Base-by-base conservation (phyloP, 2,888 invertebrate genomes). In the Hypsopygia costalis region DNA sequence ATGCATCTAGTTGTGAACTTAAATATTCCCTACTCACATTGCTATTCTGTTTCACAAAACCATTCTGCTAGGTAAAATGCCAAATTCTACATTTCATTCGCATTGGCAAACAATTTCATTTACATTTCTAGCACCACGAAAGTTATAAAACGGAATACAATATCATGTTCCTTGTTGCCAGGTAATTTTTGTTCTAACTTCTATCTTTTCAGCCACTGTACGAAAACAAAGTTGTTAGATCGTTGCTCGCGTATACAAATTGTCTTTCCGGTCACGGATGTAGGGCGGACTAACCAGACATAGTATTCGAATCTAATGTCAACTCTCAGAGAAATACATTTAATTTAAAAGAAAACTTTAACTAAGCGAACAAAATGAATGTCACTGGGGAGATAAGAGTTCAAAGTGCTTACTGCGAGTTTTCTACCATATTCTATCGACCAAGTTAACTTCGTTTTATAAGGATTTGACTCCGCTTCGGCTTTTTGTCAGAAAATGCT, bases 151-250 rank as follows among this genome's bases (percentile, higher is more conserved):
- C 30, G 20, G n/a, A 37, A 22, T 22, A 29, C 21, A 36, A 30
- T 30, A 25, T 37, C 22, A 29, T 29, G 8, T n/a, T n/a, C n/a
- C n/a, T 20, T 36, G 11, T 30, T 21, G 20, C 1, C 21, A 36
- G 36, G 36, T 36, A 30, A 36, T 36, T 36, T 36, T 36, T 36
- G 30, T 11, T 30, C 9, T 38, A 37, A 38, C 38, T 32, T 38
- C 38, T 38, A 33, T 32, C 11, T 31, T 35, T 34, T 36, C 29
- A 29, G 31, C 1, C 28, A 12, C 10, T 11, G 33, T 35, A 33
- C 31, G 34, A 36, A 43, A 40, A 43, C 34, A 40, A 36, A 43
- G 39, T 40, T 43, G 36, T 36, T 33, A 36, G 36, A 34, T 36
- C 16, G 34, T 25, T 10, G 27, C 20, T 28, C 28, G 28, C 20